Evolutionary conservation across 92 coral and sea anemone species (phyloP), one percentile per base, ranked within the genome.

Genomic region (Muricea muricata): DNA sequence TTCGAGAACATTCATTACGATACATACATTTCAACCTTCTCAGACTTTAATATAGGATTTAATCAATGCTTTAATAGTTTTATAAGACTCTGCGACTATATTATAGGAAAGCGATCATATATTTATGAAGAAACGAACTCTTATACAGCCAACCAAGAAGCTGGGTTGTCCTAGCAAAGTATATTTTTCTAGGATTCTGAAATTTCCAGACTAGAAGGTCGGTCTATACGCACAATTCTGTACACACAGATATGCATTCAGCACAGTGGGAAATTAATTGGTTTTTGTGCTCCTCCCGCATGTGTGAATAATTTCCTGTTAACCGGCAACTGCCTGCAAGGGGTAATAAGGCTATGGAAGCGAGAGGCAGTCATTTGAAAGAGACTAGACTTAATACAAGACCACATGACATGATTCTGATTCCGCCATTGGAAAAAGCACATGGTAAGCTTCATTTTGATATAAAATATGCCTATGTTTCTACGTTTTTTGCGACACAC

Each of bases 201-300:
- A 60, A 60, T 60, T 60, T 60, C 68, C 68, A 60, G 68, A 60
- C 28, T 60, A 60, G 8, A 18, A 60, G 68, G 68, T 60, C 11
- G 45, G 45, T 39, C n/a, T n/a, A n/a, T n/a, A n/a, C n/a, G n/a
- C n/a, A n/a, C n/a, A n/a, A n/a, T n/a, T n/a, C n/a, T n/a, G n/a
- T n/a, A n/a, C n/a, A n/a, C n/a, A n/a, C n/a, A n/a, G n/a, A n/a
- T n/a, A n/a, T n/a, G n/a, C n/a, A n/a, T n/a, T n/a, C n/a, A n/a
- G n/a, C 56, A 52, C 60, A 52, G 6, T 52, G 60, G 60, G 60
- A 52, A 52, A 52, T 18, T 18, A 52, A 18, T 52, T 25, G 21
- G 18, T 52, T 10, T 52, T 52, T 52, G 12, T 18, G 2, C 60
- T 17, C 26, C 23, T 17, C 26, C 60, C 60, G 18, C 21, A 25